Percentiles rank a stretch among this genome's conserved stretches.
These are phyloP conservation scores for Prunella strophiata DNA, from an alignment of 2,797 vertebrate genomes.

Conservation along the genomic window DNA sequence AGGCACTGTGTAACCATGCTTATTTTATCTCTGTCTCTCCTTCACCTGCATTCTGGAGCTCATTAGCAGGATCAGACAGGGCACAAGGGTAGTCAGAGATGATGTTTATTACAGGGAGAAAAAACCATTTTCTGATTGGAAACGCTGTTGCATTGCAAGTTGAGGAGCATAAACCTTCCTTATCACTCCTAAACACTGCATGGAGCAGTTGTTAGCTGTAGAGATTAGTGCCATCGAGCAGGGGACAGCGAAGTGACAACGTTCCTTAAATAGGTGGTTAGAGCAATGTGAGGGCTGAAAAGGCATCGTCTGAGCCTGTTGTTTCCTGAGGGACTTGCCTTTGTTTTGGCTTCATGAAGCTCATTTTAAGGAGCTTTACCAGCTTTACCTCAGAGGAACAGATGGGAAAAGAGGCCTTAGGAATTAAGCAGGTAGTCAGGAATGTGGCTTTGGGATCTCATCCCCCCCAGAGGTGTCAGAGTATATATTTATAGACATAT, in stretches of 20 bases:
- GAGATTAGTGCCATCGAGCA: background rate
- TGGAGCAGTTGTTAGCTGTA: background rate
- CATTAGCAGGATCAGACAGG: conserved; percentile 8
- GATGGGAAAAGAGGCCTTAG: background rate
- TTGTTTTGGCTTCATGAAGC: background rate
- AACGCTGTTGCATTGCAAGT: background rate
- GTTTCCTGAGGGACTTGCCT: background rate
- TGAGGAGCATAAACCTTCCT: background rate
- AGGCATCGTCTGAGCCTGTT: background rate
- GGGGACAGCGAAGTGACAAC: background rate
- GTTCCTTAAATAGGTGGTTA: background rate
- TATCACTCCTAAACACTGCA: conserved; percentile 14
- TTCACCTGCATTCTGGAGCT: background rate
- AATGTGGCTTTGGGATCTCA: background rate
- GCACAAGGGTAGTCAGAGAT: background rate
- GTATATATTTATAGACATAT: background rate
- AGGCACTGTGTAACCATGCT: background rate
- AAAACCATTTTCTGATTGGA: background rate
- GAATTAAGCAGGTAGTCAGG: background rate
- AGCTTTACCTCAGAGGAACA: background rate
- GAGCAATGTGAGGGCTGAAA: background rate
- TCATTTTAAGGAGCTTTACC: background rate
- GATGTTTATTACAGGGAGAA: background rate
- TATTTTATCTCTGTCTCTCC: conserved; percentile 24
- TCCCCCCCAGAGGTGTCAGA: background rate